A percentile compares a stretch with the other conserved stretches of the same genome.
Conservation (phyloP, 2,113 vertebrate genomes). For the Sylvietta virens region DNA sequence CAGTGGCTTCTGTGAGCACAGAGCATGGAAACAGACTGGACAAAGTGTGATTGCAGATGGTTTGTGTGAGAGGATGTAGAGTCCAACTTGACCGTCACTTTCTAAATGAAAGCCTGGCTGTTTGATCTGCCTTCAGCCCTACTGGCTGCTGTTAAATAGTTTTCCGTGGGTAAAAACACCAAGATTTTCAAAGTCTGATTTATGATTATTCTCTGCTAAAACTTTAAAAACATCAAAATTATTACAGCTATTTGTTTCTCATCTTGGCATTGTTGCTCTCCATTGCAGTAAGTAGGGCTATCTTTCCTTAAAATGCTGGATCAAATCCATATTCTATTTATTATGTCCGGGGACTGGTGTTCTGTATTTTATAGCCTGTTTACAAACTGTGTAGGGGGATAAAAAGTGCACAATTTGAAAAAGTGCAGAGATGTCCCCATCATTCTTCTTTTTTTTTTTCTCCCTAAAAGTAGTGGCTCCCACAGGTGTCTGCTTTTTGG, state of each 20-base stretch:
- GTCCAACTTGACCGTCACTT: not conserved
- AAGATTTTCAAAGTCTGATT: not conserved
- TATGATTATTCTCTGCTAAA: conserved; percentile 20
- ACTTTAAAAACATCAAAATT: conserved; percentile 34
- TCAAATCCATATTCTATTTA: conserved; percentile 32
- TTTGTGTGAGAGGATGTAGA: not conserved
- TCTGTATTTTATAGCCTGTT: conserved; percentile 41
- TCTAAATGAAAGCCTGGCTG: not conserved
- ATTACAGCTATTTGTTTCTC: conserved; percentile 46
- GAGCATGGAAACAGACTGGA: not conserved
- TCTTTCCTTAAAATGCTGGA: conserved; percentile 44
- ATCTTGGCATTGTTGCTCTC: conserved; percentile 16
- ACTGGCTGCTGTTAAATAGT: not conserved
- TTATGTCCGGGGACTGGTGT: not conserved
- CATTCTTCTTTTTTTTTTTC: not conserved
- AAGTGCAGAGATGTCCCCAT: not conserved
- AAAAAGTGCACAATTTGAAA: not conserved
- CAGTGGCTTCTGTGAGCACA: not conserved
- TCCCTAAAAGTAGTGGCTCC: not conserved
- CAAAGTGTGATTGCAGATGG: not conserved
- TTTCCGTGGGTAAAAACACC: not conserved
- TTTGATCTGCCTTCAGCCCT: not conserved
- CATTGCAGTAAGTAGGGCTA: conserved; percentile 38
- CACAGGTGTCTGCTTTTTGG: not conserved
- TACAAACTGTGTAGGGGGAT: not conserved